Evolutionary conservation across 2,113 vertebrate genomes (phyloP).

Genomic region (Tetrax tetrax): DNA sequence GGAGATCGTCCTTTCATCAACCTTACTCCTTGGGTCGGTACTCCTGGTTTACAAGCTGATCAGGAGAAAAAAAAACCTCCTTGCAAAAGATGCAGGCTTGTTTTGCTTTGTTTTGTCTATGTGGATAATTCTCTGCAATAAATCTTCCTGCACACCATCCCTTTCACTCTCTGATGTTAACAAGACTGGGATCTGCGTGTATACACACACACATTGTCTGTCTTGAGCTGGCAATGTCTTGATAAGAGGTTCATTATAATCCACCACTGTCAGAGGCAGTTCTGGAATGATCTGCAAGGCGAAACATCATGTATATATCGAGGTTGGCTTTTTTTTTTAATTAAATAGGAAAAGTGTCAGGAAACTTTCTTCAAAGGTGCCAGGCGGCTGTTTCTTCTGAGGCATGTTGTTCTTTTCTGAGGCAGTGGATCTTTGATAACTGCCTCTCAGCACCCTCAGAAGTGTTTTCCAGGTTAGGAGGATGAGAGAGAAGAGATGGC

Average conservation of each 20-base stretch:
- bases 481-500: conserved; percentile 36
- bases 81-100: background rate
- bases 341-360: conserved; percentile 58
- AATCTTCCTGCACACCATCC: background rate
- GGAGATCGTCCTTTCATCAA: background rate
- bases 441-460: conserved; percentile 38
- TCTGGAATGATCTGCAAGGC: conserved; percentile 26
- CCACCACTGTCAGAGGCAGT: conserved; percentile 35
- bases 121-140: conserved; percentile 10
- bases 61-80: background rate
- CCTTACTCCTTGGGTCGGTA: background rate
- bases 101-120: conserved; percentile 29
- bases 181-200: conserved; percentile 22
- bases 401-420: conserved; percentile 32
- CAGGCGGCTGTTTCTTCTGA: conserved; percentile 46
- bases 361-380: conserved; percentile 63
- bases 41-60: background rate
- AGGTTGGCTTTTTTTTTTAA: background rate
- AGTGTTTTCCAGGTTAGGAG: conserved; percentile 55
- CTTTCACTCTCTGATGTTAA: conserved; percentile 46
- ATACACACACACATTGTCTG: conserved; percentile 8
- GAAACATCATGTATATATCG: conserved; percentile 30
- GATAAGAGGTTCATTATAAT: conserved; percentile 62
- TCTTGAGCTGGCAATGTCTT: conserved; percentile 45
- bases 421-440: conserved; percentile 43